Base-by-base conservation (phyloP, 2,888 invertebrate species). In the Drosophila pegasa region DNA sequence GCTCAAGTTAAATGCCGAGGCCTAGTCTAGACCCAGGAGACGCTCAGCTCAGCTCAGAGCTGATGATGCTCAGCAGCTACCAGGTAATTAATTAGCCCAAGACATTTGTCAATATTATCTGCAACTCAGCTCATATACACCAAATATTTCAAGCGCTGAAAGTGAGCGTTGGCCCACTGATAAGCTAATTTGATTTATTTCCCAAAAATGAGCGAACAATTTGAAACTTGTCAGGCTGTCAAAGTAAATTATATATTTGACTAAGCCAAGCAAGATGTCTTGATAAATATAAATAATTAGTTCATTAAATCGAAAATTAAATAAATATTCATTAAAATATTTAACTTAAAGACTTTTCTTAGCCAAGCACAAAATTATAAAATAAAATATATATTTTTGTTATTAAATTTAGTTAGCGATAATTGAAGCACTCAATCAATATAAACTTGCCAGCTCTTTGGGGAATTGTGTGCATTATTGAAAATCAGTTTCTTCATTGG, bases 91-190 rank as follows among this genome's bases (percentile, higher is more conserved):
- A 80, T 83, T 74, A 77, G 70, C 59, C 59, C 69, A 77, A 74
- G 67, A 77, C 74, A 80, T 80, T 80, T 80, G 78, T 80, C 80
- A 83, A 83, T 80, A 80, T 83, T 82, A 80, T 80, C 70, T 63
- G 56, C 56, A 69, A 61, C 69, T 66, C 55, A 50, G 65, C 60
- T 29, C 62, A 38, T 38, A 63, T 77, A 55, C 29, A 16, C 25
- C 55, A 35, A 51, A 55, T 38, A 59, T 56, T 52, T 59, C 7
- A 45, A 56, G 58, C 75, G 50, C 40, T 65, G 35, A 71, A 61
- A 65, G 29, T 43, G 48, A n/a, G 16, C 3, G 29, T 43, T 51
- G n/a, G 58, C 22, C 29, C 35, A 43, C 22, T 35, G 35, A 27
- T 51, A 40, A 63, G 43, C 59, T 47, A 51, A 71, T 57, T 70